phyloP scores from a whole-genome alignment of 2,113 vertebrate genomes.

The Stomatorhinus ivindoensis region DNA sequence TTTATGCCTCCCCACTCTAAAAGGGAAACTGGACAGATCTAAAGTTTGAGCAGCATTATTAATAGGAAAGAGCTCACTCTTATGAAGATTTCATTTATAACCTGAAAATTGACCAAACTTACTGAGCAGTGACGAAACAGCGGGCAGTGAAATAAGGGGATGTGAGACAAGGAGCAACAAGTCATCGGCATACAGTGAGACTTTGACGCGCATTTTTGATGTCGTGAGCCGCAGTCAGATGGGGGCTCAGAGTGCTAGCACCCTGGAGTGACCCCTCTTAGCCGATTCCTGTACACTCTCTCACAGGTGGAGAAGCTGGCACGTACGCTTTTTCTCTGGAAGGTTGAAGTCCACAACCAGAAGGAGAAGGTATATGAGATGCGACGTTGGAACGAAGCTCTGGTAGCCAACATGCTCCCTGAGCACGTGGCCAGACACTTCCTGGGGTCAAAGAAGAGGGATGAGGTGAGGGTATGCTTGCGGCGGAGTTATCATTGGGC shows the following conservation, averaged over 20 bases:
- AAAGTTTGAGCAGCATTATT: too few species aligned
- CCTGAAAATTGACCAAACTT: too few species aligned
- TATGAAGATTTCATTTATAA: too few species aligned
- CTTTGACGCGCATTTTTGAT: too few species aligned
- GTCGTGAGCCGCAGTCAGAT: not conserved
- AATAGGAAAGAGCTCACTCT: too few species aligned
- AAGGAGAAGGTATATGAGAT: constrained; percentile 91
- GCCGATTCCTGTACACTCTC: not conserved
- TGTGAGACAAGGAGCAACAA: too few species aligned
- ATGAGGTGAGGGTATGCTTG: constrained; percentile 64
- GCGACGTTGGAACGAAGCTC: constrained; percentile 86
- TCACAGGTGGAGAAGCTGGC: constrained; percentile 80
- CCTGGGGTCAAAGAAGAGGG: constrained; percentile 84
- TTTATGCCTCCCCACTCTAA: too few species aligned
- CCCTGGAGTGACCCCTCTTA: not conserved
- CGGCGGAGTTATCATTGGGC: not conserved
- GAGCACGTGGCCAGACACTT: constrained; percentile 94
- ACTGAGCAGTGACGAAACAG: too few species aligned
- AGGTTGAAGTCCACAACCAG: constrained; percentile 81
- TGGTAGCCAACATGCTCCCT: constrained; percentile 92
- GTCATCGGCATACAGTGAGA: too few species aligned
- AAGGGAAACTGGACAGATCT: too few species aligned
- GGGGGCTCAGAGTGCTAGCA: not conserved
- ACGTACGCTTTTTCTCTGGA: constrained; percentile 85
- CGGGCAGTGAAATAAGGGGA: too few species aligned